These are phyloP conservation scores for Lophura nycthemera DNA, from an alignment of 2,113 vertebrate species.

Conservation along the genomic window DNA sequence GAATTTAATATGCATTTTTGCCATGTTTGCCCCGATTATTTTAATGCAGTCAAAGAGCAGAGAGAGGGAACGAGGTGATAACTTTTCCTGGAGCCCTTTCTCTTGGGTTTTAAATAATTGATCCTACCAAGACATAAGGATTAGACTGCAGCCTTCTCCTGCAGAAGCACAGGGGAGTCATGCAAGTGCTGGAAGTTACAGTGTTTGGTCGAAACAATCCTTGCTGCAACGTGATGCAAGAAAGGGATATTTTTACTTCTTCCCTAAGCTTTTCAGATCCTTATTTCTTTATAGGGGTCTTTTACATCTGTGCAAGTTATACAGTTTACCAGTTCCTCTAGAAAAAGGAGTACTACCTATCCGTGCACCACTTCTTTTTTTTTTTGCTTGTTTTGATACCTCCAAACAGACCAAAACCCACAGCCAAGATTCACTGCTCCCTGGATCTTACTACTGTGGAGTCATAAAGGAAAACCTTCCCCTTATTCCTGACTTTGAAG, in stretches of 20 bases:
- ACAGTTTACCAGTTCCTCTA: not conserved
- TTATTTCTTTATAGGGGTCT: not conserved
- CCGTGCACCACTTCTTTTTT: no score
- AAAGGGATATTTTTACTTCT: slow-evolving; percentile 15
- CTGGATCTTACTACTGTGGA: not conserved
- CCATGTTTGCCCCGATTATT: not conserved
- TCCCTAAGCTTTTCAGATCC: slow-evolving; percentile 39
- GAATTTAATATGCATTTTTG: not conserved
- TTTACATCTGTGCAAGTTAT: not conserved
- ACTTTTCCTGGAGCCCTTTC: not conserved
- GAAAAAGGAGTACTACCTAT: not conserved
- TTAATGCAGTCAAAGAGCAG: not conserved
- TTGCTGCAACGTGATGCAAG: not conserved
- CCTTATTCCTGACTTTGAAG: not conserved
- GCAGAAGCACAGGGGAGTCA: not conserved
- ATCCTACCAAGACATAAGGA: not conserved
- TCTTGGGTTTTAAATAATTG: slow-evolving; percentile 35
- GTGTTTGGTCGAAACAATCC: not conserved
- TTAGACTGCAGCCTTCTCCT: not conserved
- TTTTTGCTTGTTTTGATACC: no score
- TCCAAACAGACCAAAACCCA: not conserved
- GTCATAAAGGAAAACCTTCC: not conserved
- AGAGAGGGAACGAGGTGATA: not conserved
- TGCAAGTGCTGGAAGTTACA: not conserved
- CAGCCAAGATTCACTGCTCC: not conserved